These are phyloP conservation scores for Crypturellus undulatus DNA, from an alignment of 2,113 vertebrate species.

Conservation along the genomic window DNA sequence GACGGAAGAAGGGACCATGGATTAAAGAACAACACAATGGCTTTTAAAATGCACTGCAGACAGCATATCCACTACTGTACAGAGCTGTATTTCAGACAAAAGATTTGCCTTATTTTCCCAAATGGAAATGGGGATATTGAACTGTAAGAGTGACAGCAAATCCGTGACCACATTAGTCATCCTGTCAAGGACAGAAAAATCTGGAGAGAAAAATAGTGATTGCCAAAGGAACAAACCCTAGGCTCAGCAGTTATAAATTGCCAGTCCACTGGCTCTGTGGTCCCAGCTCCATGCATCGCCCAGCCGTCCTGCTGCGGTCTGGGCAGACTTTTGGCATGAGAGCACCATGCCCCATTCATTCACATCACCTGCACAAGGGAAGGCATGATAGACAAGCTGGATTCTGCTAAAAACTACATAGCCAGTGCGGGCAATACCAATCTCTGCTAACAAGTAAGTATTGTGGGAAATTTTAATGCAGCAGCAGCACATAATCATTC, in stretches of 20 bases:
- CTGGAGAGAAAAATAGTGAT: conserved; percentile 9
- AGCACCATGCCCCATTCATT: not conserved
- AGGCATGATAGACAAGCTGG: not conserved
- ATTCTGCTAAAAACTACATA: not conserved
- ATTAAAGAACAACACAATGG: not conserved
- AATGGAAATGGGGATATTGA: conserved; percentile 15
- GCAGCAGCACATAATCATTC: not conserved
- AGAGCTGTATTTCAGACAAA: not conserved
- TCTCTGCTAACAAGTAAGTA: not conserved
- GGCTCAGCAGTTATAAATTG: not conserved
- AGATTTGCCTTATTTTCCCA: conserved; percentile 22
- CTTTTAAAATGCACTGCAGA: not conserved
- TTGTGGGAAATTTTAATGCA: not conserved
- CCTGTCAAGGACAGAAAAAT: conserved; percentile 37
- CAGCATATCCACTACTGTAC: not conserved
- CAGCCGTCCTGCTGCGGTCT: not conserved
- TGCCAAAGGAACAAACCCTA: not conserved
- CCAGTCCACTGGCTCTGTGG: not conserved
- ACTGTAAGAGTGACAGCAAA: conserved; percentile 31
- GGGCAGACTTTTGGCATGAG: not conserved
- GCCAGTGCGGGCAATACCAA: not conserved
- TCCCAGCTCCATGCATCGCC: not conserved
- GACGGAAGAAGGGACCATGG: not conserved
- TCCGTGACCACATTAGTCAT: conserved; percentile 15
- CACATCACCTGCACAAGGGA: not conserved